Evolutionary conservation across 2,113 vertebrate species (phyloP), one percentile per base, ranked within the genome.

Genomic region (Apaloderma vittatum): DNA sequence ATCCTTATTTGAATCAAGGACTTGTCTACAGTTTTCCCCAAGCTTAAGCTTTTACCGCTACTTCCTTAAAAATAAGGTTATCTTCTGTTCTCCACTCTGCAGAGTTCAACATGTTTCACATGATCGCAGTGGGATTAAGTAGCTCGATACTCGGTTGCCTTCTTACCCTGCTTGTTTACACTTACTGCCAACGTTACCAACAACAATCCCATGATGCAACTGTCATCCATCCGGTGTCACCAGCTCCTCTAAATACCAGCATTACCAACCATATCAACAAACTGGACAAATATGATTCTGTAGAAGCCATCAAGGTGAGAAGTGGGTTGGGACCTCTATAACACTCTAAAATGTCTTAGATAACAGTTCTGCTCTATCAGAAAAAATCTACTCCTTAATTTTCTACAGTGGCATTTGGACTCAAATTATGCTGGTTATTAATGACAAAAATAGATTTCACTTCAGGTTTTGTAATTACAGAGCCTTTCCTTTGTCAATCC

Each of bases 251-350:
- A 92, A 99, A 99, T 97, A 99, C 99, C 98, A 99, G 99, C 98
- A 99, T 99, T 94, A 99, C 99, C 79, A 99, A 99, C 97, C 99
- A 99, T 97, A 99, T 99, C 98, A 99, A 99, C 98, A 99, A 99
- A 95, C 98, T 99, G 98, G 99, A 99, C 98, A 99, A 99, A 87
- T 99, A 99, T 0, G 99, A 99, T 97, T 99, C 99, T 0, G 98
- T 99, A 95, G 99, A 99, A 97, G 99, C 99, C 97, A 99, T 99
- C 93, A 99, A 99, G 99, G 99, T 99, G 90, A 96, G 97, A 49
- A 52, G 3, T 4, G 2, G 6, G 12, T 54, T 75, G 57, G 8
- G 29, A 27, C 11, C 54, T 66, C n/a, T 58, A 3, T 75, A 62
- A 32, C 20, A 23, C 29, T 1, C 0, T 52, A 3, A 8, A 0